Evolutionary conservation across 2,113 vertebrate genomes (phyloP).

Genomic region (Solea solea): DNA sequence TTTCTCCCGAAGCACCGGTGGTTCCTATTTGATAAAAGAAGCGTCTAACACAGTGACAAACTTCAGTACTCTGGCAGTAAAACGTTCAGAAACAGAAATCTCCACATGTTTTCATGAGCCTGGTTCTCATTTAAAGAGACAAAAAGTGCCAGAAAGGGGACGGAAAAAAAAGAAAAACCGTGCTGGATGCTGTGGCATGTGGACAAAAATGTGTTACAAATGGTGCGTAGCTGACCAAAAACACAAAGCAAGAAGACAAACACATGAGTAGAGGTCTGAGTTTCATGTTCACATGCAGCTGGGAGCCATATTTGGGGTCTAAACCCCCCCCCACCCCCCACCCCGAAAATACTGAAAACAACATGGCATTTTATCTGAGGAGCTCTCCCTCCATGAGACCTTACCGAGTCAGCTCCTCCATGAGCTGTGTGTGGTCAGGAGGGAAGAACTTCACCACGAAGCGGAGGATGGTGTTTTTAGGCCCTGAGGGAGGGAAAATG

Average conservation of each 20-base stretch:
- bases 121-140: slow-evolving; percentile 32
- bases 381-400: slow-evolving; percentile 8
- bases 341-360: slow-evolving; percentile 6
- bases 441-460: slow-evolving; percentile 99
- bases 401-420: slow-evolving; percentile 96
- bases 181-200: slow-evolving; percentile 9
- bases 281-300: slow-evolving; percentile 8
- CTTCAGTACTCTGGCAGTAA: not conserved
- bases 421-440: slow-evolving; percentile 93
- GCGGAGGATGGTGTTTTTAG: slow-evolving; percentile 91
- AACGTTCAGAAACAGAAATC: not conserved
- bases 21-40: too few relatives aligned
- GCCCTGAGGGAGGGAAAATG: slow-evolving; percentile 80
- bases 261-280: not conserved
- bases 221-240: slow-evolving; percentile 7
- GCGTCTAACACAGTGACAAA: not conserved
- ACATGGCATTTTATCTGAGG: slow-evolving; percentile 20
- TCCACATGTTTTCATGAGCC: slow-evolving; percentile 33
- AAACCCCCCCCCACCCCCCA: not conserved
- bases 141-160: not conserved
- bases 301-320: slow-evolving; percentile 17
- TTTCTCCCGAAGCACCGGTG: too few relatives aligned
- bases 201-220: slow-evolving; percentile 14
- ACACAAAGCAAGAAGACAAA: slow-evolving; percentile 2
- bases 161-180: not conserved